Conservation (phyloP, 2,888 invertebrate genomes). For the Hyalella azteca region DNA sequence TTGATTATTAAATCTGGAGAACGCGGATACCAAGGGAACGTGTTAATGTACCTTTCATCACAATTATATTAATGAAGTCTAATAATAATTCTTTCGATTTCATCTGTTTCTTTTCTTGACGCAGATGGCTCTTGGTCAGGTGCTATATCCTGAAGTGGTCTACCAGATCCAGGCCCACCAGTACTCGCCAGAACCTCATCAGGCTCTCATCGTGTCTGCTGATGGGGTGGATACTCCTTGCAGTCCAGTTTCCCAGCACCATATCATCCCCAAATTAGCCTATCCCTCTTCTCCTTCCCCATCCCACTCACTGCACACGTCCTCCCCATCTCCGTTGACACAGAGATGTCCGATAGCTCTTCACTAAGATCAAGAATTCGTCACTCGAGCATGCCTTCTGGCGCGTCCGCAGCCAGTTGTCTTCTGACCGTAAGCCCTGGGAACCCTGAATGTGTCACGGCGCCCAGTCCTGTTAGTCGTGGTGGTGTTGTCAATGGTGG, state of each 20-base stretch:
- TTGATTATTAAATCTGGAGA: too few species aligned
- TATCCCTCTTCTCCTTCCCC: slow-evolving; percentile 26
- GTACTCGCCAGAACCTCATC: slow-evolving; percentile 21
- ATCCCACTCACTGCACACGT: not conserved
- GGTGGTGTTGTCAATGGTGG: not conserved
- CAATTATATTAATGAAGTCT: too few species aligned
- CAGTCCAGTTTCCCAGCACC: slow-evolving; percentile 29
- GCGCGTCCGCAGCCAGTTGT: not conserved
- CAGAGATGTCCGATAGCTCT: too few species aligned
- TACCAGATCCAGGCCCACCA: slow-evolving; percentile 31
- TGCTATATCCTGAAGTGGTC: slow-evolving; percentile 10
- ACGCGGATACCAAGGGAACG: too few species aligned
- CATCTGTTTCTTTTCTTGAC: too few species aligned
- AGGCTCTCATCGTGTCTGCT: slow-evolving; percentile 7
- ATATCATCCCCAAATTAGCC: slow-evolving; percentile 13
- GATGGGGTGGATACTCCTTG: not conserved
- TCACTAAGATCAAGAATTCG: too few species aligned
- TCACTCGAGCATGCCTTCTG: slow-evolving; percentile 5
- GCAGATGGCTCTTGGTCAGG: not conserved
- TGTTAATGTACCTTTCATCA: too few species aligned
- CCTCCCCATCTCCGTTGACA: slow-evolving; percentile 9
- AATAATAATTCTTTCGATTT: too few species aligned
- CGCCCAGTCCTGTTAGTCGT: not conserved
- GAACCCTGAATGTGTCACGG: not conserved
- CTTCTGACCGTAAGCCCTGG: not conserved